Base-by-base conservation (phyloP, 2,797 vertebrate species). In the Helarctos malayanus region DNA sequence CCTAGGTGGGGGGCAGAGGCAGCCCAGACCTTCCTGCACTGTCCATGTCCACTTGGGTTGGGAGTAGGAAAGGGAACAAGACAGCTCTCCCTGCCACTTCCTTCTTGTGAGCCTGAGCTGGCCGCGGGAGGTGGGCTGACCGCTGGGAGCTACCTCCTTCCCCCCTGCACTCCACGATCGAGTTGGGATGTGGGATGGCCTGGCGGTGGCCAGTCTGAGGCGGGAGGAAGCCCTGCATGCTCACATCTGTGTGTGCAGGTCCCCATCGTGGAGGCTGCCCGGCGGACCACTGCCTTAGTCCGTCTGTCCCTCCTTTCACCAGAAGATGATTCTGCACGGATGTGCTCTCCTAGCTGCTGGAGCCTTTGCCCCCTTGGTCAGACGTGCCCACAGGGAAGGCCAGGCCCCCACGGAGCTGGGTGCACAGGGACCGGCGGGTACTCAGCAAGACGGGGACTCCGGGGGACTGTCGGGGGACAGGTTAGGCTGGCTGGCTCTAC, bases 391-490 rank as follows among this genome's bases (percentile, higher is more conserved):
- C 54, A 59, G 54, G 85, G 56, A 59, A 47, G 41, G 29, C 29
- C 10, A 7, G 38, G 27, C 0, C 6, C 13, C 27, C 29, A 1
- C 2, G 1, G 19, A 18, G 68, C 69, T 25, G 32, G 56, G 3
- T 0, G 3, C 3, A 19, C 57, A 47, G 57, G 81, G 27, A 15
- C 49, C 11, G 1, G 7, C 14, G 11, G 56, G 56, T 19, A 41
- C 57, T 76, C 41, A 21, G 71, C 2, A 15, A 52, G 56, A 18
- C 1, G n/a, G 7, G 19, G 6, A 23, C 32, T 13, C 56, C 1
- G 15, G 0, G 8, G 45, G 61, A 27, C 4, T 4, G 41, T 15
- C 0, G 1, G 0, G 9, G 16, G 27, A 16, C 5, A 23, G 41
- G 52, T 41, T 8, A 4, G 35, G 38, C 12, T 13, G 29, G 52